Evolutionary conservation across 2,888 invertebrate genomes (phyloP), one percentile per base, ranked within the genome.

Genomic region (Plebejus anna): DNA sequence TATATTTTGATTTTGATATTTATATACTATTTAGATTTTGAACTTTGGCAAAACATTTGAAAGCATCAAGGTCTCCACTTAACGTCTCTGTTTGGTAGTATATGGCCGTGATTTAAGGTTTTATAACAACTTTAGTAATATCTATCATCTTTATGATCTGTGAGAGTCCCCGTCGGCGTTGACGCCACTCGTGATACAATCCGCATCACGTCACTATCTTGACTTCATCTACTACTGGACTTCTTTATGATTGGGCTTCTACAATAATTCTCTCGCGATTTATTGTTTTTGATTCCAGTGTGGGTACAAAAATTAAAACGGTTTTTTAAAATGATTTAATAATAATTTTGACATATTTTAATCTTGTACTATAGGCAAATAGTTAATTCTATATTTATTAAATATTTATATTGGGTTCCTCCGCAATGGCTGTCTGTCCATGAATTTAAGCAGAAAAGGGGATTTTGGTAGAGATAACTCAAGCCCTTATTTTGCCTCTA

Each of bases 131-230:
- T 66, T 36, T 13, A 36, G 36, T 66, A 32, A 36, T 66, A 66
- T 66, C 66, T 66, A 66, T 66, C 32, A 66, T 66, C 66, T 66
- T 66, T 66, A 66, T 36, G 32, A 66, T 66, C 32, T 75, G 75
- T 28, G 28, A 59, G 38, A 57, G n/a, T 71, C 57, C 51, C 76
- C 82, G 82, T 81, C 77, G 13, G 5, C 78, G 84, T 73, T 82
- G 80, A 9, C 87, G 84, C 76, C 76, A 80, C 81, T 77, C 47
- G 22, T 16, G 22, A 76, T 73, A 59, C 78, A 75, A 89, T 89
- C 89, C 78, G 77, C 80, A 82, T 87, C 89, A 89, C 89, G 89
- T 89, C 76, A 79, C 83, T 82, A 87, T 87, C 84, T 82, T 79
- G 82, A 87, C 87, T 86, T 86, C 82, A 89, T 88, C 87, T 81